Evolutionary conservation across 2,113 vertebrate species (phyloP), one percentile per base, ranked within the genome.

Genomic region (Candoia aspera): DNA sequence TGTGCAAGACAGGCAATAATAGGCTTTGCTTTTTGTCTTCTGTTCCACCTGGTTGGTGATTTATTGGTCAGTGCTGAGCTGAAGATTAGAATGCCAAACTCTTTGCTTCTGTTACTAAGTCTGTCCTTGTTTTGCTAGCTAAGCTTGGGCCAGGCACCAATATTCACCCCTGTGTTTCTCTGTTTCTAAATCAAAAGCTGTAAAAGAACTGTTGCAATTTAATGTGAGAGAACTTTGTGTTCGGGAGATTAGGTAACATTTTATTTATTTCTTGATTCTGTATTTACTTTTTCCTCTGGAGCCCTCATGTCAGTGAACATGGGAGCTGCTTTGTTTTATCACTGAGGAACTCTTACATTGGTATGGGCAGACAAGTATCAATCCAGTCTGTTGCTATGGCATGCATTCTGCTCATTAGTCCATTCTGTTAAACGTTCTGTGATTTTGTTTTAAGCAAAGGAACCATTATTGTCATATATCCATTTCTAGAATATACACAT

Each of bases 11-110:
- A 93, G 46, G 10, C n/a, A 89, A 29, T 33, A 91, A 86, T 0
- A 87, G 23, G 29, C n/a, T 92, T 0, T n/a, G 8, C 87, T 93
- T 94, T 86, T 37, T 88, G 57, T 6, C 13, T 37, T 89, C 6
- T 94, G 1, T n/a, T 91, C 73, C n/a, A 62, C 12, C 10, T 6
- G 0, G 33, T 10, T 83, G 89, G 29, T 29, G 58, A 53, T 88
- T 79, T 92, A 11, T 24, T 11, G 11, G 26, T 4, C 26, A 9
- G 64, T 49, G 49, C 87, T 2, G 87, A 94, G 84, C 2, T 87
- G 29, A 91, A 91, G 83, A 15, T 8, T 15, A n/a, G 87, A 93
- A 91, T 87, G 24, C 3, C 79, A 73, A 73, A 90, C 0, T 2
- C 0, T 24, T 91, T 29, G 33, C 24, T 0, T 0, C 15, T 42